These are phyloP conservation scores for Tetramorium simillimum DNA, from an alignment of 1,140 invertebrate species.

Conservation along the genomic window DNA sequence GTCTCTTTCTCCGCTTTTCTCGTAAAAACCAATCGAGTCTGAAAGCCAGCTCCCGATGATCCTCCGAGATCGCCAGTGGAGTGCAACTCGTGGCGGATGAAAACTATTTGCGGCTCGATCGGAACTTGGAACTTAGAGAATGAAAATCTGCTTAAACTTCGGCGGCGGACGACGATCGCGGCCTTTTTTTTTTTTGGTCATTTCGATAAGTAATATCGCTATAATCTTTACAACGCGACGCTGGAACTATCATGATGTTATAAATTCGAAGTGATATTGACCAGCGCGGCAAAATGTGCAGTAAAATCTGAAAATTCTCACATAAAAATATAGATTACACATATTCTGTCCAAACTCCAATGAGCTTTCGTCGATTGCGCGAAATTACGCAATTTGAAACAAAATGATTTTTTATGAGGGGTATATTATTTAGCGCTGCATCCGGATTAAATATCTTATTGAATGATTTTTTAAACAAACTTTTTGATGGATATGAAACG, in stretches of 20 bases:
- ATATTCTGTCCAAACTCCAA: neutral
- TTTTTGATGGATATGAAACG: neutral
- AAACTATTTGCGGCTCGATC: conserved; percentile 57
- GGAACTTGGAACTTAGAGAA: conserved; percentile 48
- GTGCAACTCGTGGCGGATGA: conserved; percentile 56
- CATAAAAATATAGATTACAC: neutral
- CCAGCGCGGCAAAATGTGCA: neutral
- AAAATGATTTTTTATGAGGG: neutral
- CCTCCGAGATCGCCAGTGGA: conserved; percentile 39
- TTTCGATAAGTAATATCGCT: conserved; percentile 28
- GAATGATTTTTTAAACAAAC: neutral
- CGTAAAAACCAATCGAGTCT: conserved; percentile 61
- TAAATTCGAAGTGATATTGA: conserved; percentile 6
- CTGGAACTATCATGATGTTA: neutral
- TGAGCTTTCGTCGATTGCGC: neutral
- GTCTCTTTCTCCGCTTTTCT: conserved; percentile 48
- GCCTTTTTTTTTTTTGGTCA: neutral
- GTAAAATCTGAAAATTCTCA: neutral
- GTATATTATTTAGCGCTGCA: neutral
- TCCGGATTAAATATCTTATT: neutral
- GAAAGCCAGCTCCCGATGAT: conserved; percentile 57
- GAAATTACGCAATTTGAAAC: neutral
- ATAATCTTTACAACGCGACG: conserved; percentile 26
- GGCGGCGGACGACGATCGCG: neutral
- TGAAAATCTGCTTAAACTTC: conserved; percentile 61